Base-by-base conservation (phyloP, 2,888 invertebrate genomes). In the Junonia oenone region DNA sequence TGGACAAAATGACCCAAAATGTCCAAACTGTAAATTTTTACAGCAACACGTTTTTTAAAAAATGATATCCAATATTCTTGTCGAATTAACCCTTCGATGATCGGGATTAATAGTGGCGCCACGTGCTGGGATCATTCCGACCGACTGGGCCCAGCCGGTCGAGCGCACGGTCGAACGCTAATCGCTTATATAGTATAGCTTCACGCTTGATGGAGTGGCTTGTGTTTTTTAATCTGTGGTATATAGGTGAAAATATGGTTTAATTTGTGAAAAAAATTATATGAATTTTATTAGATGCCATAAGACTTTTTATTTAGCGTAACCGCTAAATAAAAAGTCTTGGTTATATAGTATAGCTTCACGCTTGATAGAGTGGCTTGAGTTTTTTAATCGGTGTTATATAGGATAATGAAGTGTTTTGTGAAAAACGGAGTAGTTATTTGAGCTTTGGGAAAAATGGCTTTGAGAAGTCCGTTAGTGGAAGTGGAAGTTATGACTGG, bases 141-240 rank as follows among this genome's bases (percentile, higher is more conserved):
- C 33, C 69, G 64, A 77, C 74, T 72, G 66, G 71, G 2, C 19
- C 50, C 57, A 27, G 48, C 49, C 52, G 50, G 46, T 37, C 55
- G 70, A 76, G 77, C 2, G 40, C 43, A 43, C 64, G 54, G 61
- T 55, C 55, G 54, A 48, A 40, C 51, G 57, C 22, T 60, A 55
- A 49, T 45, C 17, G 37, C 35, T 45, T 54, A 40, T 51, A 35
- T 13, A 17, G 13, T 51, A 17, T 37, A 6, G 13, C 9, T 13
- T 26, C 13, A 2, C 19, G 6, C 8, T 17, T 19, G n/a, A 35
- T 14, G 35, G 37, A 49, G 14, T 48, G 47, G 31, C 35, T 35
- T 35, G 6, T 35, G 13, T 13, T 35, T 35, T n/a, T 35, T 14
- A 2, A 4, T 6, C 3, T 35, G 5, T n/a, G 13, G 0, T 13